Base-by-base conservation (phyloP, 2,113 vertebrate species). In the Chaetodon trifascialis region DNA sequence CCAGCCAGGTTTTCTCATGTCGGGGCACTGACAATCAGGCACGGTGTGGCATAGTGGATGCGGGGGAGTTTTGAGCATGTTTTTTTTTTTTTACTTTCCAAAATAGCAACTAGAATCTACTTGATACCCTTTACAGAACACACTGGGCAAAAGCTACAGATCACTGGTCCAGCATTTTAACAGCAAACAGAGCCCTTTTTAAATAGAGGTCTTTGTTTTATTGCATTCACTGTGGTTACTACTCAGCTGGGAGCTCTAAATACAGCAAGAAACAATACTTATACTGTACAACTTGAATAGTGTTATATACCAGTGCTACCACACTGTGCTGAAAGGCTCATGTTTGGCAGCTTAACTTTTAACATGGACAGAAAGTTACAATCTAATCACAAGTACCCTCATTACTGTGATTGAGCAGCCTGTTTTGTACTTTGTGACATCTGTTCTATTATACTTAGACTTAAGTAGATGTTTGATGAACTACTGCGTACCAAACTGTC, bases 161-260 rank as follows among this genome's bases (percentile, higher is more conserved):
- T 86, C 71, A 25, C 42, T 8, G 59, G 74, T 91, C 85, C 86
- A 82, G 83, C 51, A 69, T 64, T 88, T 87, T 86, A 89, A 91
- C 86, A 76, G 83, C 85, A 77, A 91, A 88, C 83, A 90, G 84
- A 91, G 55, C 71, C 52, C 54, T 58, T 73, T 82, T 77, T 86
- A 89, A 88, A 93, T 76, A 82, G 87, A 80, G 38, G 44, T 88
- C 90, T 93, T 91, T 93, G 90, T 94, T 91, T 93, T 86, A 89
- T 82, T 83, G 78, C 84, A 73, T 91, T 81, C 71, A 89, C 75
- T 86, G 73, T 79, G 79, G 88, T 91, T 88, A 89, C 65, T 83
- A 21, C 76, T 92, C 91, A 87, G 51, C 76, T 79, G 92, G 91
- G 91, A 93, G 81, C 86, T 76, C 30, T 89, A 83, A 89, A 88